Base-by-base conservation (phyloP, 2,113 vertebrate genomes). In the Panthera leo region DNA sequence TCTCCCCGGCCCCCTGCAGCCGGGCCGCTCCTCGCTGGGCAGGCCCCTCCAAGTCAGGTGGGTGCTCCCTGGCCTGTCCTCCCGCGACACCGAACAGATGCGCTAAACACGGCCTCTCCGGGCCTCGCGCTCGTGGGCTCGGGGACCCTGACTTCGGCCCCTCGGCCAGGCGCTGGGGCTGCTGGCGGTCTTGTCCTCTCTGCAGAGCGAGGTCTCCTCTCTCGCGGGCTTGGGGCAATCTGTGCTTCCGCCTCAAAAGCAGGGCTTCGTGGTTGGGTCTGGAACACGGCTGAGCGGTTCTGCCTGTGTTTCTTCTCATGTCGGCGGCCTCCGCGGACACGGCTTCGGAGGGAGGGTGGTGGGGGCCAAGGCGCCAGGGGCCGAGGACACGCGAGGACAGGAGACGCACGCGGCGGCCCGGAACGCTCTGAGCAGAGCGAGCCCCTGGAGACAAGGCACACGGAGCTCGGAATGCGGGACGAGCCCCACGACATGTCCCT, bases 11-110 rank as follows among this genome's bases (percentile, higher is more conserved):
- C 73, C 84, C 8, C 0, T 9, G 58, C 1, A 31, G n/a, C 48
- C 80, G 25, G 14, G 39, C 2, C 1, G 86, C 48, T 29, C 67
- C 70, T 27, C 1, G 51, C 6, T 23, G 63, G 48, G 25, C 1
- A 0, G 3, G 70, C 27, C n/a, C 45, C 13, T 61, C 39, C 0
- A 1, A 5, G n/a, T 11, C 6, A 0, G 7, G 31, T 0, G 55
- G 4, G 0, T 0, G 6, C 13, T 34, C 92, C 55, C 0, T 0
- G 0, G 48, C 3, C 67, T 3, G 7, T 1, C 67, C 19, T 1
- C 68, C n/a, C 0, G 19, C 11, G 0, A 19, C 10, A 0, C 55
- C 36, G 23, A 55, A 9, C 48, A 68, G 63, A 1, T 2, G 58
- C 0, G 71, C 15, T 0, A 73, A 2, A 0, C 11, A 23, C 29